Conservation (phyloP, 2,113 vertebrate species). For the Chaetodon auriga region DNA sequence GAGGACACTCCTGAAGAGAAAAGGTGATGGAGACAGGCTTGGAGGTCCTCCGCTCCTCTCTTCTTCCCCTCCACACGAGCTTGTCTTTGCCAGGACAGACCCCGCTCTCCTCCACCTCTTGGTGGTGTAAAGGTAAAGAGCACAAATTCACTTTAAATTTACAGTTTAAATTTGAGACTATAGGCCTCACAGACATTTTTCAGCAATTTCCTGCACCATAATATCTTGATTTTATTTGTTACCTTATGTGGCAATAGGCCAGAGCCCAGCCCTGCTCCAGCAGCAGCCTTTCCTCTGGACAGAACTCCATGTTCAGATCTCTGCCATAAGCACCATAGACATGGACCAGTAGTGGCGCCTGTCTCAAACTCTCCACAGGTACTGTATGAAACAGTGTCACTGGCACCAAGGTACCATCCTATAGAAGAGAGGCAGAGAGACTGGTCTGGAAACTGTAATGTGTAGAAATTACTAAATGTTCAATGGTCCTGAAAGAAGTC, state of each 20-base stretch:
- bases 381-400: constrained; percentile 90
- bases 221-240: constrained; percentile 10
- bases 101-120: constrained; percentile 95
- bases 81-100: constrained; percentile 91
- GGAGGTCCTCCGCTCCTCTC: constrained; percentile 90
- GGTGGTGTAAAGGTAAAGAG: constrained; percentile 40
- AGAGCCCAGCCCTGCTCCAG: constrained; percentile 94
- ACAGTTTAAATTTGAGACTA: neutral
- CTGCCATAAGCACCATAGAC: constrained; percentile 97
- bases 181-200: neutral
- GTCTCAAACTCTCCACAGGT: constrained; percentile 80
- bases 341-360: constrained; percentile 90
- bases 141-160: neutral
- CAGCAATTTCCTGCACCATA: neutral
- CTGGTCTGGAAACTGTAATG: neutral
- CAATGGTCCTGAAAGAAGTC: neutral
- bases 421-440: constrained; percentile 8
- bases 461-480: neutral
- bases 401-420: constrained; percentile 94
- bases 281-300: constrained; percentile 90
- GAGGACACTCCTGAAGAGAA: constrained; percentile 89
- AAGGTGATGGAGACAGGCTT: constrained; percentile 89
- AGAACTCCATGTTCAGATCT: constrained; percentile 93
- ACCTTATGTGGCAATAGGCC: constrained; percentile 98
- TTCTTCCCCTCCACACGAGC: constrained; percentile 88